Base-by-base conservation (phyloP, 2,113 vertebrate genomes). In the Guaruba guarouba region DNA sequence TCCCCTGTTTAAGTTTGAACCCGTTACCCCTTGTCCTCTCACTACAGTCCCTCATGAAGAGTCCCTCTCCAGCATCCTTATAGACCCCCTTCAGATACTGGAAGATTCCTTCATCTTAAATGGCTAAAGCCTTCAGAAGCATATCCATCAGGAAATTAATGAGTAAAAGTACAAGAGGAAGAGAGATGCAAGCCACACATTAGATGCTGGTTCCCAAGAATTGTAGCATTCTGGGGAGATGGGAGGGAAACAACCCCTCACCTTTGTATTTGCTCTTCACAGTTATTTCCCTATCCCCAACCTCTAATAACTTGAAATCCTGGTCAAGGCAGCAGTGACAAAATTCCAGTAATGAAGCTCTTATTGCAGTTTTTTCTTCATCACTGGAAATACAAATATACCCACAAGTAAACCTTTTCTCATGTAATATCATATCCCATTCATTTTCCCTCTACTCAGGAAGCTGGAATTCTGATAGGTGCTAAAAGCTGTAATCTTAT, bases 211-310 rank as follows among this genome's bases (percentile, higher is more conserved):
- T 14, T 88, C 66, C 27, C 43, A 59, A 41, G 37, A 76, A 33
- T 27, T 76, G 10, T 63, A 23, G 57, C 54, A 63, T 62, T 16
- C 2, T 64, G 55, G 29, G 4, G 6, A 16, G n/a, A 12, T 11
- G 10, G 11, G 11, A 15, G 9, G 10, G 4, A 5, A 49, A 28
- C 2, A 17, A 44, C 1, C 4, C 9, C 13, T 22, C 16, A 16
- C 5, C 5, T 59, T 49, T 61, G 54, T 74, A 64, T 77, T 77
- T 84, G 29, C 10, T 59, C 44, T 69, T 88, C 61, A 12, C 13
- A 57, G 22, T 64, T 13, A 43, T 55, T 88, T 74, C 24, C 11
- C 31, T 57, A 28, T 4, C 35, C 3, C 5, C 1, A 46, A 2
- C 8, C 13, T 19, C 33, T 37, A 66, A 31, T 39, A 67, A 78